Evolutionary conservation across 92 coral and sea anemone species (phyloP).

Genomic region (Heteractis magnifica): DNA sequence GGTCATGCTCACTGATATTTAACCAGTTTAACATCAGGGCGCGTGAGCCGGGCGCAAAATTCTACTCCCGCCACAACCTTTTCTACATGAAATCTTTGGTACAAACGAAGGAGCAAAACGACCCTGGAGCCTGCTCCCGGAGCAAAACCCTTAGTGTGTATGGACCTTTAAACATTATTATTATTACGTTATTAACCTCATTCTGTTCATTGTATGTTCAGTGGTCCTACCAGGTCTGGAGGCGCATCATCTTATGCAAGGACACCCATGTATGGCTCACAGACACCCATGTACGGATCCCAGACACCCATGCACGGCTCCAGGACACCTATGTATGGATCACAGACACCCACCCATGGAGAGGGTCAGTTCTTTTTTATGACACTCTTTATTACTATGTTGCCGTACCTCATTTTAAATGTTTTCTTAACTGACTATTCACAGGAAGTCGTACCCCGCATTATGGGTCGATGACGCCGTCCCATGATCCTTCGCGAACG

Average conservation of each 20-base stretch:
- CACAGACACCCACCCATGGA: conserved; percentile 99
- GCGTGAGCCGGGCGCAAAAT: no score
- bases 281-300: conserved; percentile 98
- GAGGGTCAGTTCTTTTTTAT: conserved; percentile 69
- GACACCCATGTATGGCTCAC: conserved; percentile 97
- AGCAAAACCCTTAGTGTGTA: no score
- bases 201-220: conserved; percentile 11
- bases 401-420: background rate
- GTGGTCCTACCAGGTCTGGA: conserved; percentile 84
- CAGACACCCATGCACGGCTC: conserved; percentile 98
- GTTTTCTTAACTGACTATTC: background rate
- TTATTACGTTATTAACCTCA: background rate
- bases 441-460: conserved; percentile 99
- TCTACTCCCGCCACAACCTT: no score
- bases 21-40: no score
- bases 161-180: no score
- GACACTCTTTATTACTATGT: background rate
- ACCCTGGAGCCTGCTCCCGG: no score
- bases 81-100: no score
- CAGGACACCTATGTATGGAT: conserved; percentile 99
- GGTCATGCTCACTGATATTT: no score
- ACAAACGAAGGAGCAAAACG: no score
- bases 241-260: conserved; percentile 77
- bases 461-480: conserved; percentile 99
- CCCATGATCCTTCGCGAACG: conserved; percentile 99